Percentiles rank a stretch among this genome's conserved stretches.
phyloP scores from a whole-genome alignment of 2,797 vertebrate species.

The Coilia nasus region DNA sequence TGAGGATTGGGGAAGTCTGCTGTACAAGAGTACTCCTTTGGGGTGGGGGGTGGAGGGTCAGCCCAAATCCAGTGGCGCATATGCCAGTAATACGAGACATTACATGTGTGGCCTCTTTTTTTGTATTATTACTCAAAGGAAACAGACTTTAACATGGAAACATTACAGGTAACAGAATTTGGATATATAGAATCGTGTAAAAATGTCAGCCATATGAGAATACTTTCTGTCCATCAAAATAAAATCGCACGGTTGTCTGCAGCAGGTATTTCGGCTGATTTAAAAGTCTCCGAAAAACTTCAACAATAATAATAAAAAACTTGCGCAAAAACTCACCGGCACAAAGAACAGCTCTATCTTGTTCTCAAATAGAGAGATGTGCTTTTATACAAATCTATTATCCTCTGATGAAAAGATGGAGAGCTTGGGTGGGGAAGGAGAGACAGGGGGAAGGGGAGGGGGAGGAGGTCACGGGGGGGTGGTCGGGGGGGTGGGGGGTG shows the following conservation, averaged over 20 bases:
- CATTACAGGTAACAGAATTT: too few relatives aligned
- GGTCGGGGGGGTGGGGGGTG: conserved; percentile 17
- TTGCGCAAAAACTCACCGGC: background rate
- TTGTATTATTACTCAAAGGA: too few relatives aligned
- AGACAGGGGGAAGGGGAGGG: background rate
- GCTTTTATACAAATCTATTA: conserved; percentile 2
- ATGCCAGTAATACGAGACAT: too few relatives aligned
- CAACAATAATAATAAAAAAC: background rate
- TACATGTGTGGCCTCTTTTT: too few relatives aligned
- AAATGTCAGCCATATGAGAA: too few relatives aligned
- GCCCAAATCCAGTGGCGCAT: too few relatives aligned
- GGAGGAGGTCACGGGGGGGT: conserved; percentile 9
- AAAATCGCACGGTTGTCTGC: background rate
- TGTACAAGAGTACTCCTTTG: background rate
- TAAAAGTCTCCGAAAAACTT: background rate
- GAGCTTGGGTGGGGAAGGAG: conserved; percentile 4
- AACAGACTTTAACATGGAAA: too few relatives aligned
- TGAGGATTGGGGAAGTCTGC: background rate
- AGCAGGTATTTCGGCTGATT: background rate
- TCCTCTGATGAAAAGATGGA: conserved; percentile 20
- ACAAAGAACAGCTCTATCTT: background rate
- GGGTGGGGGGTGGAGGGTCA: background rate
- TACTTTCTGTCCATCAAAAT: too few relatives aligned
- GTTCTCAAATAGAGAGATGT: background rate
- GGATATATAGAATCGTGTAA: too few relatives aligned